Conservation (phyloP, 1,140 invertebrate species). For the Drosophila murphyi region DNA sequence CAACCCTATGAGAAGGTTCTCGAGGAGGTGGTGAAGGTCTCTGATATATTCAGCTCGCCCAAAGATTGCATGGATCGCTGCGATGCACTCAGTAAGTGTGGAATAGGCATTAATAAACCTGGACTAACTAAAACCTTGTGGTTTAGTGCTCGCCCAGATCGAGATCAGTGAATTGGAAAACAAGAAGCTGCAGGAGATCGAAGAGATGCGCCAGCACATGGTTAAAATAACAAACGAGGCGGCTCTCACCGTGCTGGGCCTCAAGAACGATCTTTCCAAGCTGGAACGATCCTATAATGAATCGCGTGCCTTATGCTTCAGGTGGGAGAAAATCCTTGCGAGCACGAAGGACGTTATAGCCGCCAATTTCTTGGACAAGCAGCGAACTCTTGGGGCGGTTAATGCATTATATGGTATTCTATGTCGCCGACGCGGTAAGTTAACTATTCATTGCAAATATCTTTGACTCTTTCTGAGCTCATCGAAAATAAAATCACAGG, state of each 20-base stretch:
- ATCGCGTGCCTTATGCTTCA: slow-evolving; percentile 56
- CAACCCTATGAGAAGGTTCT: slow-evolving; percentile 77
- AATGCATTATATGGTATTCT: slow-evolving; percentile 60
- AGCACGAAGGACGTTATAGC: slow-evolving; percentile 62
- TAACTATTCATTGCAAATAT: background rate
- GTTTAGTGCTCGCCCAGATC: slow-evolving; percentile 72
- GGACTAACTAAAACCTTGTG: background rate
- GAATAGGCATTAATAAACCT: background rate
- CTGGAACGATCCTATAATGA: slow-evolving; percentile 71
- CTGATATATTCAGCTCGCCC: slow-evolving; percentile 64
- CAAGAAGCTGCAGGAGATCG: slow-evolving; percentile 73
- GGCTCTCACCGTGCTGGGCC: slow-evolving; percentile 69
- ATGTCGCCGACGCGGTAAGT: slow-evolving; percentile 55
- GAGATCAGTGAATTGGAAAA: slow-evolving; percentile 73
- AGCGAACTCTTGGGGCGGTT: slow-evolving; percentile 62
- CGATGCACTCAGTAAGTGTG: slow-evolving; percentile 63
- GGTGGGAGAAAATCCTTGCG: slow-evolving; percentile 77
- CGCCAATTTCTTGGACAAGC: slow-evolving; percentile 48
- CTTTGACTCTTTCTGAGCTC: background rate
- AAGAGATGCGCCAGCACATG: slow-evolving; percentile 75
- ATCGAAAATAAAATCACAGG: slow-evolving; percentile 19
- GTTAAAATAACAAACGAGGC: slow-evolving; percentile 79
- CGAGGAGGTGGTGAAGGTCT: slow-evolving; percentile 71
- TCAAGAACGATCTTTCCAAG: slow-evolving; percentile 75
- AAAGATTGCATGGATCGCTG: slow-evolving; percentile 78